Evolutionary conservation across 1,140 invertebrate genomes (phyloP).

Genomic region (Penaeus vannamei): DNA sequence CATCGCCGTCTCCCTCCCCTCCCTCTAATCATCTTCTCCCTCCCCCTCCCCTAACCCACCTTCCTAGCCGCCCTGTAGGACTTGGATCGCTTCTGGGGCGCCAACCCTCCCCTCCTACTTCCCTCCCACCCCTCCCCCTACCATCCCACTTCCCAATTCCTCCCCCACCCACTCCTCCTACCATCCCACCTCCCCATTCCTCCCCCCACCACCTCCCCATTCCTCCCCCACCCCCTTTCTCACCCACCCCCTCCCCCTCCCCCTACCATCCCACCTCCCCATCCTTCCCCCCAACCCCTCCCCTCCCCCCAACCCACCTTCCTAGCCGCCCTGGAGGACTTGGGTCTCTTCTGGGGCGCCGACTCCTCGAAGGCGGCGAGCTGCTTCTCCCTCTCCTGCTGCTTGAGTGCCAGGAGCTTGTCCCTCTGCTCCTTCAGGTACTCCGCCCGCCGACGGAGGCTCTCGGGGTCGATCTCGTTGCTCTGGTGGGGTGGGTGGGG

Average conservation of each 20-base stretch:
- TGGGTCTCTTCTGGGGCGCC: constrained; percentile 75
- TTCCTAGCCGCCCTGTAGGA: too few relatives aligned
- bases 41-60: neutral
- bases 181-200: too few relatives aligned
- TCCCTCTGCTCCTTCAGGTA: constrained; percentile 90
- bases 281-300: too few relatives aligned
- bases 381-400: constrained; percentile 85
- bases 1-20: neutral
- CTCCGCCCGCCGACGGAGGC: constrained; percentile 84
- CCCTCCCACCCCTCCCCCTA: too few relatives aligned
- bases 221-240: too few relatives aligned
- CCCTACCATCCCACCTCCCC: too few relatives aligned
- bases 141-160: too few relatives aligned
- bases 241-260: too few relatives aligned
- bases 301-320: constrained; percentile 33
- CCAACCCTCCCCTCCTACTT: too few relatives aligned
- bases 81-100: too few relatives aligned
- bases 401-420: constrained; percentile 90
- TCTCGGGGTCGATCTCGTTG: constrained; percentile 73
- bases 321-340: constrained; percentile 80
- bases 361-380: constrained; percentile 75
- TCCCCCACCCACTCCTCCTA: too few relatives aligned
- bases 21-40: neutral
- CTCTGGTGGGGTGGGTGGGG: neutral
- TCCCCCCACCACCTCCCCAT: too few relatives aligned